These are phyloP conservation scores for Acleris sparsana DNA, from an alignment of 2,888 invertebrate genomes.

Conservation along the genomic window DNA sequence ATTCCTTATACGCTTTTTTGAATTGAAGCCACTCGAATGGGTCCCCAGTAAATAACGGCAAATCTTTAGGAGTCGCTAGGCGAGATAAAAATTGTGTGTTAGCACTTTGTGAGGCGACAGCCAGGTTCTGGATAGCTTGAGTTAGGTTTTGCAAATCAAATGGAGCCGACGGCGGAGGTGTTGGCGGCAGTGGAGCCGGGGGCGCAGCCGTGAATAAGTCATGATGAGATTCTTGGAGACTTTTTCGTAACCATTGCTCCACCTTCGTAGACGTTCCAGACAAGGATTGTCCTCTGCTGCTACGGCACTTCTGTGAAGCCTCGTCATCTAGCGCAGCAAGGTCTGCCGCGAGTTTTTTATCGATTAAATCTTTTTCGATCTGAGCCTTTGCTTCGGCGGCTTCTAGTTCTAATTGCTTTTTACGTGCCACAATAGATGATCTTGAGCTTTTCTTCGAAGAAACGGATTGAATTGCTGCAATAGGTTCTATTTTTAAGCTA, in stretches of 20 bases:
- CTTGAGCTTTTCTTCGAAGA: background rate
- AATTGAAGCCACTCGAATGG: background rate
- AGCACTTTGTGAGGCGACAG: background rate
- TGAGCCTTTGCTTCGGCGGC: background rate
- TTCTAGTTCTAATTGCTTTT: background rate
- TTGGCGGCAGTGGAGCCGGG: background rate
- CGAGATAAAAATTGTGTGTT: background rate
- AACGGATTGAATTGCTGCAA: background rate
- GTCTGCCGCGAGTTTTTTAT: background rate
- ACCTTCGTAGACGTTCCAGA: background rate
- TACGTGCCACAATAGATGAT: background rate
- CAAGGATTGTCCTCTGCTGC: background rate
- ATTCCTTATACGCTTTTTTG: background rate
- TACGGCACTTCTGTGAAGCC: background rate
- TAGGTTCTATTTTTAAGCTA: background rate
- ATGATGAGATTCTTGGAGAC: background rate
- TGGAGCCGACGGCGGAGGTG: background rate
- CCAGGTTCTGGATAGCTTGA: background rate
- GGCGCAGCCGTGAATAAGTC: background rate
- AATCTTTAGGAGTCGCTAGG: background rate
- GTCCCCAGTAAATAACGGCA: background rate
- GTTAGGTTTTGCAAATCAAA: background rate
- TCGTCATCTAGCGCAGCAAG: background rate
- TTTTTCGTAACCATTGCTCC: background rate
- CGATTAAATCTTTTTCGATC: background rate